Evolutionary conservation across 2,797 vertebrate genomes (phyloP), one percentile per base, ranked within the genome.

Genomic region (Chaetodon trifasciatus): DNA sequence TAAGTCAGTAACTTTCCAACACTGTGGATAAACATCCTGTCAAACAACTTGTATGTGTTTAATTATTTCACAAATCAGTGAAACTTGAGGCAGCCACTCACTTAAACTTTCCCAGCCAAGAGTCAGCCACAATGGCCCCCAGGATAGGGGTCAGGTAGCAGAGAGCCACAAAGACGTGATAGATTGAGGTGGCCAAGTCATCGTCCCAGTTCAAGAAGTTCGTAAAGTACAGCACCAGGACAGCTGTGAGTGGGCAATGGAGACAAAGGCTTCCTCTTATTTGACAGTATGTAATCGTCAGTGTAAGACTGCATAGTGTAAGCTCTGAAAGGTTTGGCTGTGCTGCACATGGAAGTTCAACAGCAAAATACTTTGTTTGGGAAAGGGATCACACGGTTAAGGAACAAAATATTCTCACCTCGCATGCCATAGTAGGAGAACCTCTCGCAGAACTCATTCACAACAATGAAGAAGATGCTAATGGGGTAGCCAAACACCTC

Each of bases 341-440:
- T 56, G 21, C 13, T 64, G 35, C 13, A 5, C 2, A 66, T 50
- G 35, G 32, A 37, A 5, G 39, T 49, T 47, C 37, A 24, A 15
- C 15, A 0, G 16, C 19, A 16, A 39, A 24, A 32, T 63, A 19
- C 32, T 19, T 47, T 17, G 1, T 4, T 11, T 19, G 6, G 13
- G 70, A 28, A 53, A 24, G 35, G 1, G 13, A 39, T 3, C 9
- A 42, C 2, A 0, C 57, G 19, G 23, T 68, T 39, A 23, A 7
- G 19, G 19, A 67, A 53, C 0, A 2, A 37, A 46, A 65, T 21
- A 58, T 61, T 74, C 94, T 95, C 94, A 99, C 98, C 97, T 95
- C 95, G 94, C 97, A 98, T 99, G 88, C 97, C 98, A 98, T 98
- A 98, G 94, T 98, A 99, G 91, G 98, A 99, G 90, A 99, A 99